phyloP scores from a whole-genome alignment of 2,888 invertebrate species.

The Epinotia brunnichana region DNA sequence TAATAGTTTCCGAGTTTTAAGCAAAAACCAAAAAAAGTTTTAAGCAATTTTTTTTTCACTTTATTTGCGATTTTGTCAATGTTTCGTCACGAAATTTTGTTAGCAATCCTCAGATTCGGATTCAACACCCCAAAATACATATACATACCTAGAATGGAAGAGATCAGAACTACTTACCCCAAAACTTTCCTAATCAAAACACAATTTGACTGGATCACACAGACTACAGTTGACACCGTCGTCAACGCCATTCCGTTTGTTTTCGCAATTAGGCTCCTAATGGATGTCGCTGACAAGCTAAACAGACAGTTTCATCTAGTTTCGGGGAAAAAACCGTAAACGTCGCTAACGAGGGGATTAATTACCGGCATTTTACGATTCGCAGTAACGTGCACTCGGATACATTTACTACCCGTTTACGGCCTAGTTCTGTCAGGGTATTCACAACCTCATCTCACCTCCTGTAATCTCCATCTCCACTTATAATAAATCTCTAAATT shows the following conservation, averaged over 20 bases:
- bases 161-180: too few relatives aligned
- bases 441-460: not conserved
- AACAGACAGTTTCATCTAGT: conserved; percentile 8
- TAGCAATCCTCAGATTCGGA: too few relatives aligned
- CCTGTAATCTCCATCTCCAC: too few relatives aligned
- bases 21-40: too few relatives aligned
- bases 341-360: conserved; percentile 38
- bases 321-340: conserved; percentile 35
- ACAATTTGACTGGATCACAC: not conserved
- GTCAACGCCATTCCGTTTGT: not conserved
- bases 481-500: too few relatives aligned
- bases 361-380: conserved; percentile 41
- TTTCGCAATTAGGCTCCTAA: not conserved
- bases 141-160: too few relatives aligned
- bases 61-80: too few relatives aligned
- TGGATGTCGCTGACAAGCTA: not conserved
- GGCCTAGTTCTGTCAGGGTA: conserved; percentile 6
- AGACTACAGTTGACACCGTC: not conserved
- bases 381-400: conserved; percentile 39
- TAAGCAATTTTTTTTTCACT: too few relatives aligned
- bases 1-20: too few relatives aligned
- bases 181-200: too few relatives aligned
- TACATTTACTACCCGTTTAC: conserved; percentile 40
- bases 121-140: too few relatives aligned
- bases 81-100: too few relatives aligned